Percentiles rank a stretch among this genome's conserved stretches.
Evolutionary conservation across 2,797 vertebrate genomes (phyloP).

Genomic region (Sparus aurata): DNA sequence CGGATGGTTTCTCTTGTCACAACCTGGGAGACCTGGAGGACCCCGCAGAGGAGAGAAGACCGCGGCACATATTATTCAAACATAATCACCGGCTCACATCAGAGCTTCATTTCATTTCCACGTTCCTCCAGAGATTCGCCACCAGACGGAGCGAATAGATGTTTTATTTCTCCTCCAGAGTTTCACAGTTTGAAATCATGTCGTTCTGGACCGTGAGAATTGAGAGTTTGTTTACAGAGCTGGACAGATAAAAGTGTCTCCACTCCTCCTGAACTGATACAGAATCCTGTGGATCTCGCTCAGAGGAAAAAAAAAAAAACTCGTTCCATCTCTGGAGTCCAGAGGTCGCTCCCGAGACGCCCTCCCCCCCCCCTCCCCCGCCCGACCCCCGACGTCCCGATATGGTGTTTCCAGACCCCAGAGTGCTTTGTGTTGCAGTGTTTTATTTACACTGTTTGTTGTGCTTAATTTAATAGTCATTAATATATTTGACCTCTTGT

Average conservation of each 20-base stretch:
- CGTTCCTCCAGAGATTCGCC: conserved; percentile 11
- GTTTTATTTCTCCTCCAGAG: conserved; percentile 27
- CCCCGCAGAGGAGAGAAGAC: conserved; percentile 66
- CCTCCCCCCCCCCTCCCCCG: conserved; percentile 62
- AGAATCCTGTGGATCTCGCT: conserved; percentile 75
- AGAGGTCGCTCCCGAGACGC: conserved; percentile 46
- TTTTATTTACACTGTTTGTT: conserved; percentile 86
- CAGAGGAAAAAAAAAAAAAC: conserved; percentile 60
- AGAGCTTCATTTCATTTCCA: conserved; percentile 21
- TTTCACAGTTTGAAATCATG: conserved; percentile 44
- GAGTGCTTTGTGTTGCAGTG: conserved; percentile 84
- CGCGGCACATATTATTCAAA: conserved; percentile 63
- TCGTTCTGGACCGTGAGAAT: conserved; percentile 52
- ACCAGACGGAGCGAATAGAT: conserved; percentile 29
- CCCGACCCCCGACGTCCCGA: conserved; percentile 52
- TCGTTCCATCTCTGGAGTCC: conserved; percentile 57
- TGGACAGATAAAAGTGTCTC: conserved; percentile 52
- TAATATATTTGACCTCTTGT: conserved; percentile 91
- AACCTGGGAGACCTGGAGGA: conserved; percentile 71
- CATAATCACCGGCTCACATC: conserved; percentile 31
- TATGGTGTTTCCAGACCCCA: conserved; percentile 70
- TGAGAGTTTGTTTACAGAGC: conserved; percentile 75
- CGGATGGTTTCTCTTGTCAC: conserved; percentile 73
- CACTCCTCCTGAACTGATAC: conserved; percentile 64
- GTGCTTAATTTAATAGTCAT: conserved; percentile 91